Conservation (phyloP, 2,797 vertebrate species). For the Limosa lapponica region DNA sequence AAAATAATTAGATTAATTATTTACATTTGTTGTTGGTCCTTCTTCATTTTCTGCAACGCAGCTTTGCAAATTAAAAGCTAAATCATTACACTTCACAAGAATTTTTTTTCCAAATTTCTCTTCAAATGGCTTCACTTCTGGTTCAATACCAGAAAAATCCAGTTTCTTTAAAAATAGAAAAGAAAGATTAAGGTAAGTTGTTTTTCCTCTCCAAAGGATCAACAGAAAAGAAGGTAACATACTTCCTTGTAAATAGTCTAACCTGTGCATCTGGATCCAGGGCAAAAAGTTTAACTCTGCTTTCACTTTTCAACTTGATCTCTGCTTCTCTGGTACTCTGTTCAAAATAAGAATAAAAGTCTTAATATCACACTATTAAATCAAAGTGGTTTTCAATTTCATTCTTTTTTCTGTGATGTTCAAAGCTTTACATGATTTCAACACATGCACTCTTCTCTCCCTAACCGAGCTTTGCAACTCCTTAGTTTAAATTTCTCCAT, state of each 20-base stretch:
- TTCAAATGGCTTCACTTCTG: slow-evolving; percentile 93
- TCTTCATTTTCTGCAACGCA: slow-evolving; percentile 95
- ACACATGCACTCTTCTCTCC: neutral
- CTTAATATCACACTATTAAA: neutral
- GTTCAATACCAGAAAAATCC: slow-evolving; percentile 90
- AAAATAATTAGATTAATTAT: slow-evolving; percentile 23
- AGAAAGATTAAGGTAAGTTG: slow-evolving; percentile 5
- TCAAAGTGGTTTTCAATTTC: neutral
- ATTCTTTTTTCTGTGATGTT: neutral
- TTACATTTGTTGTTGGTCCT: slow-evolving; percentile 94
- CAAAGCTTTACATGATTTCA: neutral
- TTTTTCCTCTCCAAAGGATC: neutral
- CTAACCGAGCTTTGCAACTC: neutral
- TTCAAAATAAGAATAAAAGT: slow-evolving; percentile 40
- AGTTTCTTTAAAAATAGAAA: slow-evolving; percentile 84
- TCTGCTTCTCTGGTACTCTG: slow-evolving; percentile 93
- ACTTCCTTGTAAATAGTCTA: slow-evolving; percentile 1
- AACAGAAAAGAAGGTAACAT: neutral
- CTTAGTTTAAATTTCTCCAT: neutral
- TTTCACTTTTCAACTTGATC: slow-evolving; percentile 91
- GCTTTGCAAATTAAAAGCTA: slow-evolving; percentile 95
- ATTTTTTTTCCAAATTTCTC: slow-evolving; percentile 96
- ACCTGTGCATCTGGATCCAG: slow-evolving; percentile 97
- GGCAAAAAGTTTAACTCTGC: slow-evolving; percentile 91
- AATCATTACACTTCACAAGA: slow-evolving; percentile 92